phyloP scores from a whole-genome alignment of 37 sponge, comb jelly and placozoan species.

The Petrosia ficiformis region DNA sequence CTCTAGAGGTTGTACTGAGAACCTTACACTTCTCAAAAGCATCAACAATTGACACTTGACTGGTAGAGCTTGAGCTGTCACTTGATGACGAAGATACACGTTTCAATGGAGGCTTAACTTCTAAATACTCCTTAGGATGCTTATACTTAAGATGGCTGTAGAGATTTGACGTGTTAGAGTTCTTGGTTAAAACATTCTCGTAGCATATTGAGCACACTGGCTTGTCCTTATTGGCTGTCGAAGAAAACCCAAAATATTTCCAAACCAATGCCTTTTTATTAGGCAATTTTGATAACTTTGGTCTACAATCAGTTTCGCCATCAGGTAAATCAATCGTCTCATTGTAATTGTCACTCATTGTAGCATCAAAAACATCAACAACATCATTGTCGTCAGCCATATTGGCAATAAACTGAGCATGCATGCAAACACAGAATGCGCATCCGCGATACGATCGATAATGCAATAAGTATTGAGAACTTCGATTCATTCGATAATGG shows the following conservation, averaged over 20 bases:
- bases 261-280: not conserved
- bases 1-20: not conserved
- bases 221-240: not conserved
- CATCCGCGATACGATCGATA: no score
- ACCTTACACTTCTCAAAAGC: not conserved
- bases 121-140: not conserved
- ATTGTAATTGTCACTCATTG: no score
- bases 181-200: not conserved
- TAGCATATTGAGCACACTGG: not conserved
- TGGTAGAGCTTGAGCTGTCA: not conserved
- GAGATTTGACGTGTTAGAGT: not conserved
- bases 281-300: not conserved
- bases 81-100: no score
- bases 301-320: no score
- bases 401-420: no score
- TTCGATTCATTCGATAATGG: no score
- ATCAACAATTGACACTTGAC: not conserved
- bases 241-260: not conserved
- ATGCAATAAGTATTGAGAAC: no score
- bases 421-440: no score
- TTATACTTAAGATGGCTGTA: not conserved
- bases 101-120: not conserved
- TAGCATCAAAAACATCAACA: no score
- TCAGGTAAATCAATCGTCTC: no score
- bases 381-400: no score